Conservation (phyloP, 1,140 invertebrate genomes). For the Drosophila pseudoananassae region DNA sequence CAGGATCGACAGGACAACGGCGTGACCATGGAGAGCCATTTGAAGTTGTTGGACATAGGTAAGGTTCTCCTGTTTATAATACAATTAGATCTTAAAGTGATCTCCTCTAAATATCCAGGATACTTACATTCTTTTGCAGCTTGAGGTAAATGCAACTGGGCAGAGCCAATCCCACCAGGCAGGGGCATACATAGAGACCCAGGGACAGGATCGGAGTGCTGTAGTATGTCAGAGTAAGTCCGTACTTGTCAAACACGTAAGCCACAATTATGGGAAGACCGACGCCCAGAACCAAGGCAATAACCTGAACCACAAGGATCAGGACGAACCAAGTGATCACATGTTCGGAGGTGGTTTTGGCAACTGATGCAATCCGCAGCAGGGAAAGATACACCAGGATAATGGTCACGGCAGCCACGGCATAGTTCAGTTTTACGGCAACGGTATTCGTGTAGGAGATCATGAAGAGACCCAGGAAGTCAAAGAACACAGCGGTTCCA, state of each 20-base stretch:
- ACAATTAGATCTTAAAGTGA: not conserved
- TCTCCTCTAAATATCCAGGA: not conserved
- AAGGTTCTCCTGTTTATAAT: conserved; percentile 43
- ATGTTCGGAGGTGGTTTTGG: conserved; percentile 36
- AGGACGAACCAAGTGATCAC: conserved; percentile 47
- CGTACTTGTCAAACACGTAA: conserved; percentile 68
- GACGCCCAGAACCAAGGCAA: conserved; percentile 82
- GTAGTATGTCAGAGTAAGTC: conserved; percentile 88
- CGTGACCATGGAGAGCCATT: conserved; percentile 59
- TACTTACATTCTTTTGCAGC: conserved; percentile 44
- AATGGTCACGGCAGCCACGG: conserved; percentile 84
- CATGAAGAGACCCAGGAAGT: conserved; percentile 90
- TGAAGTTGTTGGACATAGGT: conserved; percentile 45
- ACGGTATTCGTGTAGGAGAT: conserved; percentile 86
- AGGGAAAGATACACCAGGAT: conserved; percentile 83
- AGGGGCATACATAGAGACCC: conserved; percentile 84
- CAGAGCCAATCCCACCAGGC: conserved; percentile 46
- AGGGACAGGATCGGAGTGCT: conserved; percentile 87
- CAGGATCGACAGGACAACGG: conserved; percentile 44
- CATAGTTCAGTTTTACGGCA: conserved; percentile 86
- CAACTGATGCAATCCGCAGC: conserved; percentile 49
- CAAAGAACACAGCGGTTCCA: conserved; percentile 90
- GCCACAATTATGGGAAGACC: conserved; percentile 85
- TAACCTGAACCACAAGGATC: conserved; percentile 49
- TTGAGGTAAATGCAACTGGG: conserved; percentile 80